A percentile compares a stretch with the other conserved stretches of the same genome.
These are phyloP conservation scores for Nephrocerus scutellatus DNA, from an alignment of 2,888 invertebrate genomes.

Conservation along the genomic window DNA sequence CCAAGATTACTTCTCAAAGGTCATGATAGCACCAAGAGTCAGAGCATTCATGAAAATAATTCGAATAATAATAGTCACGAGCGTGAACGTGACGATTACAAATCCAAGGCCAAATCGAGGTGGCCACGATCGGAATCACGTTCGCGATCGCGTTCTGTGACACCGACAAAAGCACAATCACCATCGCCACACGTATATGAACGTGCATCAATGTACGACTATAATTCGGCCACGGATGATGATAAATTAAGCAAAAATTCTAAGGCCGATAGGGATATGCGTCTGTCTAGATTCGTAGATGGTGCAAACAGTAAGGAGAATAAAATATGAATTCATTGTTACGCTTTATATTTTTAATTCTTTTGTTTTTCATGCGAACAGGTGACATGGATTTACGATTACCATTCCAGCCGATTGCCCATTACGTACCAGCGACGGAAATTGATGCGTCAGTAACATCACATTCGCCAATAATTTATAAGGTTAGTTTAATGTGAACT, in stretches of 20 bases:
- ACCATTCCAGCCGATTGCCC: conserved; percentile 72
- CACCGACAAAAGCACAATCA: too few species aligned
- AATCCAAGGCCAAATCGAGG: too few species aligned
- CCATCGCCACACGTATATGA: conserved; percentile 27
- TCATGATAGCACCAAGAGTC: too few species aligned
- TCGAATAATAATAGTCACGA: too few species aligned
- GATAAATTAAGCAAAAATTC: conserved; percentile 23
- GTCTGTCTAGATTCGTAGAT: conserved; percentile 25
- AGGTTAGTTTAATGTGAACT: conserved; percentile 50
- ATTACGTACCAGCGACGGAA: conserved; percentile 77
- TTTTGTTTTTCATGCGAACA: neutral
- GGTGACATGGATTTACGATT: conserved; percentile 71
- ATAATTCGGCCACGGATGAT: conserved; percentile 26
- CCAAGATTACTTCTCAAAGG: too few species aligned
- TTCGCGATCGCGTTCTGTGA: conserved; percentile 25
- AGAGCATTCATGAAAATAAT: too few species aligned
- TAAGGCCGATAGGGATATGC: conserved; percentile 37
- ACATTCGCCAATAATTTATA: conserved; percentile 68
- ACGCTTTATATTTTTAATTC: neutral
- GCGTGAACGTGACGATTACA: too few species aligned
- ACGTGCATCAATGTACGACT: conserved; percentile 41
- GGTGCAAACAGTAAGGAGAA: conserved; percentile 23
- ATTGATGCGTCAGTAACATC: conserved; percentile 76
- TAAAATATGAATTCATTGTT: neutral
- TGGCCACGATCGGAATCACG: too few species aligned